phyloP scores from a whole-genome alignment of 2,797 vertebrate species.

The Chaetophractus vellerosus region DNA sequence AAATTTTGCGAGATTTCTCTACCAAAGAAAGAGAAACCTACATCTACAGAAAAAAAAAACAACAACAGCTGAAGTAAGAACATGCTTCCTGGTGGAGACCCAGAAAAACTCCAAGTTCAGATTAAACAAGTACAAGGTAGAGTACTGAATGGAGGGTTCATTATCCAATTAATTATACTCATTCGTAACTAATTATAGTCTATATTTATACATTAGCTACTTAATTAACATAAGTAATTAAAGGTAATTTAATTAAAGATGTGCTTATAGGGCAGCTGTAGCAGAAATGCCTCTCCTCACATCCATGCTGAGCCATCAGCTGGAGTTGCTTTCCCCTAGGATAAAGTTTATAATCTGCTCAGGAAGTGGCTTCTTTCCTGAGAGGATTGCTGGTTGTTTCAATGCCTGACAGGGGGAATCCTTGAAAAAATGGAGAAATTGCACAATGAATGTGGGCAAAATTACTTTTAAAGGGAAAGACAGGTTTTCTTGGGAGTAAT shows the following conservation, averaged over 20 bases:
- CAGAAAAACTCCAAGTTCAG: neutral
- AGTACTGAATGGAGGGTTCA: neutral
- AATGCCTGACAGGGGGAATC: neutral
- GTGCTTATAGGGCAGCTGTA: neutral
- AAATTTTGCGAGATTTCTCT: constrained; percentile 57
- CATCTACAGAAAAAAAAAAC: neutral
- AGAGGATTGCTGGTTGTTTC: neutral
- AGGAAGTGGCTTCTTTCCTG: neutral
- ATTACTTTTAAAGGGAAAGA: constrained; percentile 16
- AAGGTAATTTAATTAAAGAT: constrained; percentile 4
- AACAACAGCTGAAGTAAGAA: neutral
- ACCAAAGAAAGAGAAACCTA: constrained; percentile 53
- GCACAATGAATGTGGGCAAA: neutral
- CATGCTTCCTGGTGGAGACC: neutral
- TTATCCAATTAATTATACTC: neutral
- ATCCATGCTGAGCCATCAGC: neutral
- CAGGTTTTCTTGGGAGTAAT: neutral
- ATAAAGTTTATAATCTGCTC: neutral
- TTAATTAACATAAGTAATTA: neutral
- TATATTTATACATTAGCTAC: neutral
- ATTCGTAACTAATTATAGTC: constrained; percentile 5
- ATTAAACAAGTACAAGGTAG: neutral
- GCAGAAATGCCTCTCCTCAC: neutral
- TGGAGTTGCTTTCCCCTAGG: neutral
- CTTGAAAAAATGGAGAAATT: neutral